Evolutionary conservation across 35 echinoderm and acorn worm genomes (phyloP).

Genomic region (Stichopus chloronotus): DNA sequence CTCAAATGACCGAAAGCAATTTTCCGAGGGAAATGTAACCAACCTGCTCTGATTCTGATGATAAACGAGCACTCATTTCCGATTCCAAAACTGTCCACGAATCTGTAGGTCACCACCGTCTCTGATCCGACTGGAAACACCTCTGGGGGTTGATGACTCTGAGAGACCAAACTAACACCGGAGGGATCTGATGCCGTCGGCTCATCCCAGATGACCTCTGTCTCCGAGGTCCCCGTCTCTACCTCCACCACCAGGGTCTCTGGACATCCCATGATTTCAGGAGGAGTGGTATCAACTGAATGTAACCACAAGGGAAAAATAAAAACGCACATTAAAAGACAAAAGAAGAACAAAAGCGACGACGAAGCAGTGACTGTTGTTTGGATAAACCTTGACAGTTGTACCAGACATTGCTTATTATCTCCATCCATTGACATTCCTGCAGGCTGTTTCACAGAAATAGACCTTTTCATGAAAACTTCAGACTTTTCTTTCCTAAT

Average conservation of each 20-base stretch:
- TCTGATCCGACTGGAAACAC: background rate
- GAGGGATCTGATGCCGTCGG: conserved; percentile 69
- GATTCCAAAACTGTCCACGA: background rate
- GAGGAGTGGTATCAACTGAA: conserved; percentile 1
- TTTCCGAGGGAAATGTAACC: too few relatives aligned
- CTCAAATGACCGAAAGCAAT: too few relatives aligned
- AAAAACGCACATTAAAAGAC: background rate
- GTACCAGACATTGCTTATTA: too few relatives aligned
- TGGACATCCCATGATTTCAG: conserved; percentile 17
- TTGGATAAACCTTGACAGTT: too few relatives aligned
- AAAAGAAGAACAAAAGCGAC: background rate
- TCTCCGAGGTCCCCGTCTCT: background rate
- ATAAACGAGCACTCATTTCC: background rate
- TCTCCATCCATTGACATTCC: too few relatives aligned
- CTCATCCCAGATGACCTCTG: conserved; percentile 53
- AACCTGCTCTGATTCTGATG: conserved; percentile 23
- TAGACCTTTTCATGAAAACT: too few relatives aligned
- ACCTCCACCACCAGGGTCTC: background rate
- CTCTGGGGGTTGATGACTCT: background rate
- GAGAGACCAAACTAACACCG: background rate
- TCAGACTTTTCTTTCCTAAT: too few relatives aligned
- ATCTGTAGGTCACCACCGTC: conserved; percentile 19
- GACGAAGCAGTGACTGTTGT: background rate
- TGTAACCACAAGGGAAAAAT: background rate
- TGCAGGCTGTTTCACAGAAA: too few relatives aligned